These are phyloP conservation scores for Australoheros scitulus DNA, from an alignment of 2,113 vertebrate species.

Conservation along the genomic window DNA sequence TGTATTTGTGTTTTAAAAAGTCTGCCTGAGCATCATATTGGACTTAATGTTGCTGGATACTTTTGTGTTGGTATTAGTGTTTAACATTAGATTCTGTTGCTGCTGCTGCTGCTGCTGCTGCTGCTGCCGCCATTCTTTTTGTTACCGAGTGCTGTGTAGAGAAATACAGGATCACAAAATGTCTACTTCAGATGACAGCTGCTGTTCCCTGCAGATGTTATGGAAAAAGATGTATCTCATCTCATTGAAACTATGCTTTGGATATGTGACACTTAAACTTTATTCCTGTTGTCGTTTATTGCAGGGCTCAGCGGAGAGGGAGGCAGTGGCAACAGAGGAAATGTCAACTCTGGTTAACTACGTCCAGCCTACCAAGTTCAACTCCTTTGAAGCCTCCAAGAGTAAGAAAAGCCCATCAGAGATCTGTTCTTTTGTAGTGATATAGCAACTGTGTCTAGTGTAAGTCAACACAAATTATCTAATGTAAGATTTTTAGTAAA, in stretches of 20 bases:
- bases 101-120: no score
- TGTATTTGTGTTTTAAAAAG: background rate
- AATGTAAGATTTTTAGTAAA: background rate
- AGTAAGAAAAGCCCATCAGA: slow-evolving; percentile 72
- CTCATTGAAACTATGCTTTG: background rate
- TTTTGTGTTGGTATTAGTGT: background rate
- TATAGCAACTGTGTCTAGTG: background rate
- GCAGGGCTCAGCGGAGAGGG: slow-evolving; percentile 92
- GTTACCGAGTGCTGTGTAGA: background rate
- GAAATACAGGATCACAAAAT: background rate
- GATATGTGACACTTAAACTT: background rate
- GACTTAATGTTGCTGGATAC: background rate
- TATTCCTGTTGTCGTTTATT: background rate
- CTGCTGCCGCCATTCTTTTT: background rate
- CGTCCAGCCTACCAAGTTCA: slow-evolving; percentile 97
- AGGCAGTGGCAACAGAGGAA: slow-evolving; percentile 95
- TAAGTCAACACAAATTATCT: background rate
- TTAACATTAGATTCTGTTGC: background rate
- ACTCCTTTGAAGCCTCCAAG: slow-evolving; percentile 95
- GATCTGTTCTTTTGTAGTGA: background rate
- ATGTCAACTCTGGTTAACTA: slow-evolving; percentile 99
- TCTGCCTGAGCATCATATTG: background rate
- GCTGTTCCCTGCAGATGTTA: background rate
- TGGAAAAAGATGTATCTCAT: background rate
- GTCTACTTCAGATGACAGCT: background rate